A percentile compares a stretch with the other conserved stretches of the same genome.
Evolutionary conservation across 2,888 invertebrate genomes (phyloP).

Genomic region (Apeira syringaria): DNA sequence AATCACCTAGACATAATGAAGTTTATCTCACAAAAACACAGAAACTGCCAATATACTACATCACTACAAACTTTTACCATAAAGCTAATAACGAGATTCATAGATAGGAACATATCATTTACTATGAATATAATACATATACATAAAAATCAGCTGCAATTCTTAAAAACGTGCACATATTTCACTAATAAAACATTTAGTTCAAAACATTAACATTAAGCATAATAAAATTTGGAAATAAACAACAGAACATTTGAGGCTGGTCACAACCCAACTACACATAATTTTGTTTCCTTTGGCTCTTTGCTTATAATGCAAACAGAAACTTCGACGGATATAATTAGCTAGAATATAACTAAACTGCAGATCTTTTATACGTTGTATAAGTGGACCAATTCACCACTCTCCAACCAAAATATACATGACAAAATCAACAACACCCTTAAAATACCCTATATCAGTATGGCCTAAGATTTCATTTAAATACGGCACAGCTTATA

Average conservation of each 20-base stretch:
- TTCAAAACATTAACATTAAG: slow-evolving; percentile 53
- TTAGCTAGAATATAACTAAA: slow-evolving; percentile 26
- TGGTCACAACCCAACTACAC: slow-evolving; percentile 65
- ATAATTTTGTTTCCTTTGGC: slow-evolving; percentile 69
- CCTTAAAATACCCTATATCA: slow-evolving; percentile 32
- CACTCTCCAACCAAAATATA: slow-evolving; percentile 38
- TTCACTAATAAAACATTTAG: slow-evolving; percentile 40
- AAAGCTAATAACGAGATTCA: slow-evolving; percentile 54
- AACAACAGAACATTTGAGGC: slow-evolving; percentile 64
- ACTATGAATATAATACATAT: slow-evolving; percentile 14
- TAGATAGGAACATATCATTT: slow-evolving; percentile 51
- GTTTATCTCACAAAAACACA: slow-evolving; percentile 3
- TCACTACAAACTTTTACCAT: slow-evolving; percentile 7
- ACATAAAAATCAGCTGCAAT: slow-evolving; percentile 31
- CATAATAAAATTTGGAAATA: slow-evolving; percentile 70
- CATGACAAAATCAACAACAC: slow-evolving; percentile 41
- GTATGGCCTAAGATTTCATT: slow-evolving; percentile 25
- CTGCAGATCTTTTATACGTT: slow-evolving; percentile 40
- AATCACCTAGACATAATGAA: neutral
- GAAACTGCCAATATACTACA: slow-evolving; percentile 14
- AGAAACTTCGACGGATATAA: slow-evolving; percentile 29
- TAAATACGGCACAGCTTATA: slow-evolving; percentile 16
- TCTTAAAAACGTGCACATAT: slow-evolving; percentile 33
- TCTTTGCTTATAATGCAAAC: slow-evolving; percentile 43
- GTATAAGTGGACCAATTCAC: slow-evolving; percentile 38